Evolutionary conservation across 2,113 vertebrate genomes (phyloP).

Genomic region (Lepus timidus): DNA sequence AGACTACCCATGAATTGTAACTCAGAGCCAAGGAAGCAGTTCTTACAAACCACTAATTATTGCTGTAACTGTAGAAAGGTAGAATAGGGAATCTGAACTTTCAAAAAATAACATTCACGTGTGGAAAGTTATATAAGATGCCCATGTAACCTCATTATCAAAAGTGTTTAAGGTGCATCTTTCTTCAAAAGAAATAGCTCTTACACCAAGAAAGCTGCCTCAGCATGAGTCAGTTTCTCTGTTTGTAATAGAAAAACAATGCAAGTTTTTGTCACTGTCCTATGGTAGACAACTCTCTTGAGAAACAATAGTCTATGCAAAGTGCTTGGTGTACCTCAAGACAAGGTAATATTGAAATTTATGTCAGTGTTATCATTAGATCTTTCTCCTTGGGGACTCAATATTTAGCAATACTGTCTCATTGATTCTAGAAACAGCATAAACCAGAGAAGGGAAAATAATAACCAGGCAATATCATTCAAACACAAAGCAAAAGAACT

Average conservation of each 20-base stretch:
- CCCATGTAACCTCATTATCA: constrained; percentile 6
- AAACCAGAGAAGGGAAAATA: constrained; percentile 62
- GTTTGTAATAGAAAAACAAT: constrained; percentile 6
- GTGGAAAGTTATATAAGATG: not conserved
- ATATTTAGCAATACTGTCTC: constrained; percentile 72
- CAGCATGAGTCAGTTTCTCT: constrained; percentile 73
- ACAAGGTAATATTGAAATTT: constrained; percentile 73
- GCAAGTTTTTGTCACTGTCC: constrained; percentile 33
- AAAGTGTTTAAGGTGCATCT: not conserved
- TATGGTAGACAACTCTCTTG: constrained; percentile 11
- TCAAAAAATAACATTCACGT: constrained; percentile 4
- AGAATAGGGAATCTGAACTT: not conserved
- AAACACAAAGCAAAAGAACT: not conserved
- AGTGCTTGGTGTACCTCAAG: constrained; percentile 50
- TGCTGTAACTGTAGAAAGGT: not conserved
- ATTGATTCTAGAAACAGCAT: constrained; percentile 66
- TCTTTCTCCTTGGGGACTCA: constrained; percentile 48
- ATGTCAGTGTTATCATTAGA: constrained; percentile 73
- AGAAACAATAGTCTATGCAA: constrained; percentile 69
- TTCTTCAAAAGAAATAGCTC: constrained; percentile 36
- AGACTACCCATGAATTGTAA: not conserved
- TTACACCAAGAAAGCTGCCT: constrained; percentile 39
- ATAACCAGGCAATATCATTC: not conserved
- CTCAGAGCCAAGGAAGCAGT: not conserved
- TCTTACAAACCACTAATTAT: not conserved